phyloP scores from a whole-genome alignment of 2,888 invertebrate genomes.

The Apocheima hispidaria region DNA sequence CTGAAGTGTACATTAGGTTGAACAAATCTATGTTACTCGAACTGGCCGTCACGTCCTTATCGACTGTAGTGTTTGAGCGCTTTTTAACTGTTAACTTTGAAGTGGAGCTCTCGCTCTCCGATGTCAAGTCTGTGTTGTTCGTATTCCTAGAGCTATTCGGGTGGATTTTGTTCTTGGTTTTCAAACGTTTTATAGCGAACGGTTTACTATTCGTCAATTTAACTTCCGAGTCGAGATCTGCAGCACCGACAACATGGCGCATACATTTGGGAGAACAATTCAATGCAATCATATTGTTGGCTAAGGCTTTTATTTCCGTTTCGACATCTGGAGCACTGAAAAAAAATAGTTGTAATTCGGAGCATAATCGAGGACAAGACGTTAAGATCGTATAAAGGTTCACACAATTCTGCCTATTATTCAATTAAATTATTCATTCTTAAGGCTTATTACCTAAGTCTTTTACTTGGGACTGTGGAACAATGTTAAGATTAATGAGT shows the following conservation, averaged over 20 bases:
- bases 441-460: too few relatives aligned
- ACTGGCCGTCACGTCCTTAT: slow-evolving; percentile 67
- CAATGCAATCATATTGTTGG: slow-evolving; percentile 4
- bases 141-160: slow-evolving; percentile 57
- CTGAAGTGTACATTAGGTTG: slow-evolving; percentile 37
- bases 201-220: slow-evolving; percentile 44
- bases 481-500: too few relatives aligned
- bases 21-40: slow-evolving; percentile 64
- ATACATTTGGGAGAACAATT: slow-evolving; percentile 13
- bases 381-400: too few relatives aligned
- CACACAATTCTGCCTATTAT: too few relatives aligned
- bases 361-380: not conserved
- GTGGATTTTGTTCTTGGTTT: slow-evolving; percentile 54
- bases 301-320: slow-evolving; percentile 9
- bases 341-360: too few relatives aligned
- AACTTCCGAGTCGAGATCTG: slow-evolving; percentile 48
- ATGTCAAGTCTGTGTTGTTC: slow-evolving; percentile 51
- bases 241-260: slow-evolving; percentile 47
- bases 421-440: too few relatives aligned
- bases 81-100: slow-evolving; percentile 45
- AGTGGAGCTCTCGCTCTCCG: slow-evolving; percentile 55
- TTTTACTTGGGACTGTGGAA: too few relatives aligned
- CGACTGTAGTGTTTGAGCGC: slow-evolving; percentile 44
- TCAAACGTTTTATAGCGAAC: slow-evolving; percentile 44
- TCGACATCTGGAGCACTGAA: slow-evolving; percentile 4